These are phyloP conservation scores for Scomber colias DNA, from an alignment of 2,113 vertebrate species.

Conservation along the genomic window DNA sequence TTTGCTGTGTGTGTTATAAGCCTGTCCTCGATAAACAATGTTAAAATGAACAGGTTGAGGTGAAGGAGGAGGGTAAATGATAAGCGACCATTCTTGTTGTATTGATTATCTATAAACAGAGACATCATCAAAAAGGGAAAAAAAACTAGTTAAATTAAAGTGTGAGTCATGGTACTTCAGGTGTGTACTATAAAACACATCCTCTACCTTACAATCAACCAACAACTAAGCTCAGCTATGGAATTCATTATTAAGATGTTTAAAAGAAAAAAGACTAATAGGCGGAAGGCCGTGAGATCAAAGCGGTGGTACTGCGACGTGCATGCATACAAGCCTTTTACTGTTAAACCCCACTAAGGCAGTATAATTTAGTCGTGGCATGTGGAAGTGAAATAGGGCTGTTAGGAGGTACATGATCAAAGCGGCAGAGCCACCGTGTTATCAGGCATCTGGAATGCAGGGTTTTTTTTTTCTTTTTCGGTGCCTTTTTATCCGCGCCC, in stretches of 20 bases:
- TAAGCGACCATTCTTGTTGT: constrained; percentile 12
- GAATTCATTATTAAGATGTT: constrained; percentile 37
- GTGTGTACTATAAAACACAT: background rate
- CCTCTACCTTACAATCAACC: background rate
- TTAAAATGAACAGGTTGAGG: constrained; percentile 30
- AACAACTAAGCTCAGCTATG: constrained; percentile 19
- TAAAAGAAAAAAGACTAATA: constrained; percentile 39
- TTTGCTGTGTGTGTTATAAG: constrained; percentile 19
- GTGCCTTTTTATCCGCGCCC: constrained; percentile 45
- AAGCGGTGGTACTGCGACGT: constrained; percentile 30
- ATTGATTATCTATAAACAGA: constrained; percentile 52
- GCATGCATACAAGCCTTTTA: constrained; percentile 9
- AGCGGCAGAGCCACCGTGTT: constrained; percentile 41
- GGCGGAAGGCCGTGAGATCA: constrained; percentile 38
- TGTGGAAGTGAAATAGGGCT: constrained; percentile 54
- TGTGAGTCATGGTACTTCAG: background rate
- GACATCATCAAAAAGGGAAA: constrained; percentile 8
- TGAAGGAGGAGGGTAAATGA: constrained; percentile 17
- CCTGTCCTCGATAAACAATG: constrained; percentile 32
- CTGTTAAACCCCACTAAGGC: constrained; percentile 35
- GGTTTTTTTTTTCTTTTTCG: background rate
- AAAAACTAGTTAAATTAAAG: constrained; percentile 21
- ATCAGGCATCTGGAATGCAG: constrained; percentile 73
- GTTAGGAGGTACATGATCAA: constrained; percentile 62
- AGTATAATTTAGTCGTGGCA: constrained; percentile 53